Base-by-base conservation (phyloP, 1,140 invertebrate species). In the Chlorops oryzae region DNA sequence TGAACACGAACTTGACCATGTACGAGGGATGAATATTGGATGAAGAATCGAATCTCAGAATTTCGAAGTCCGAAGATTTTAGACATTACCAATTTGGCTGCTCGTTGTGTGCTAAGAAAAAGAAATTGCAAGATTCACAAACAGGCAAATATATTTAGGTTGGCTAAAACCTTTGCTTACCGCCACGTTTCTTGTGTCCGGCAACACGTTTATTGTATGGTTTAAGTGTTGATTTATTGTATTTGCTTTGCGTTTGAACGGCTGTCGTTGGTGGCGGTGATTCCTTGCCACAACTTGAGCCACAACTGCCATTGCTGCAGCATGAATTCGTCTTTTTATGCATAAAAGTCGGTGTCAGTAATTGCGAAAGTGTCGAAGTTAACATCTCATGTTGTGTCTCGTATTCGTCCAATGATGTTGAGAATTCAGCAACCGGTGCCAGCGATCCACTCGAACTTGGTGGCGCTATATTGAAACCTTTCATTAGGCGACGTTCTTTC, bases 401-500 rank as follows among this genome's bases (percentile, higher is more conserved):
- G 22, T 81, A 78, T 53, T 82, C 79, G 55, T 85, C 80, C 40
- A 87, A 63, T 3, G 82, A 85, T 0, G 84, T 81, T 51, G 83
- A 80, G 59, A 86, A 84, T 70, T 89, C 87, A 21, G 85, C 84
- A 7, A 88, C 85, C 2, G 85, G 85, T 21, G 85, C 81, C 38
- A 88, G 70, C 17, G 79, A 78, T 7, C 80, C 78, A 22, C 78
- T 72, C 9, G 75, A 75, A 12, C 77, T 78, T 3, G 86, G 83
- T 0, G 82, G 81, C 2, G 81, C 85, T 37, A 92, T 89, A 74
- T 95, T 92, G 78, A 95, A 95, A 2, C 92, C 92, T 71, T 95
- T 95, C 90, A 94, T 93, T 22, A 95, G 74, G 1, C 91, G 81
- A 1, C 92, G 79, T 65, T 94, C 91, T 74, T 92, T 92, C 72